These are phyloP conservation scores for Thymelicus acteon DNA, from an alignment of 2,888 invertebrate species.

Conservation along the genomic window DNA sequence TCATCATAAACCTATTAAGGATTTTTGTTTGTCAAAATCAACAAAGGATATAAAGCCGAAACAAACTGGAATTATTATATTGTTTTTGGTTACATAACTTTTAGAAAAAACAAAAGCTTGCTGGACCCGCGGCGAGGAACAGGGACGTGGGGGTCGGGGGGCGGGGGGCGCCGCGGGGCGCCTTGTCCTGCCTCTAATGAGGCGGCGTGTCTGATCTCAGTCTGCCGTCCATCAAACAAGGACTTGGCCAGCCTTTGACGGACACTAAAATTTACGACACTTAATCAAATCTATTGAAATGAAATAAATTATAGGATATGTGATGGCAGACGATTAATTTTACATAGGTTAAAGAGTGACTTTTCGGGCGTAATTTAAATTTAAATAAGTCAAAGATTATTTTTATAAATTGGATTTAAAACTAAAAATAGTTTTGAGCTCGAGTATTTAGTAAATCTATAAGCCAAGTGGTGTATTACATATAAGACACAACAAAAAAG, in stretches of 20 bases:
- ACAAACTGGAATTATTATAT: background rate
- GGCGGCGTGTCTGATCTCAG: constrained; percentile 1
- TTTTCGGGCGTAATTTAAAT: background rate
- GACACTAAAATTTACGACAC: constrained; percentile 1
- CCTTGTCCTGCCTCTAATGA: background rate
- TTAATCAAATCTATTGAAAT: background rate
- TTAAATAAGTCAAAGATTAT: background rate
- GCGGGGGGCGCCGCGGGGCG: background rate
- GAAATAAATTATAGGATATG: background rate
- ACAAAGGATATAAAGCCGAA: too few relatives aligned
- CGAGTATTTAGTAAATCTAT: too few relatives aligned
- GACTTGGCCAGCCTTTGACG: background rate
- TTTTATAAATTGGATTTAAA: too few relatives aligned
- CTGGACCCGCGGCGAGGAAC: background rate
- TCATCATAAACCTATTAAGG: too few relatives aligned
- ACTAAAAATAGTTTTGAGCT: too few relatives aligned
- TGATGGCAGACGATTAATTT: background rate
- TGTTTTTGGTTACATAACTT: background rate
- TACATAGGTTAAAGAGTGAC: background rate
- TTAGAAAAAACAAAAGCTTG: background rate
- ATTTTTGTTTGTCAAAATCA: too few relatives aligned
- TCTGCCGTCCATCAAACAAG: background rate
- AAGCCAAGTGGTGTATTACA: too few relatives aligned
- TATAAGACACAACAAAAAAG: too few relatives aligned
- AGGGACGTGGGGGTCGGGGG: background rate